Evolutionary conservation across 1,140 invertebrate genomes (phyloP), one percentile per base, ranked within the genome.

Genomic region (Protaetia brevitarsis): DNA sequence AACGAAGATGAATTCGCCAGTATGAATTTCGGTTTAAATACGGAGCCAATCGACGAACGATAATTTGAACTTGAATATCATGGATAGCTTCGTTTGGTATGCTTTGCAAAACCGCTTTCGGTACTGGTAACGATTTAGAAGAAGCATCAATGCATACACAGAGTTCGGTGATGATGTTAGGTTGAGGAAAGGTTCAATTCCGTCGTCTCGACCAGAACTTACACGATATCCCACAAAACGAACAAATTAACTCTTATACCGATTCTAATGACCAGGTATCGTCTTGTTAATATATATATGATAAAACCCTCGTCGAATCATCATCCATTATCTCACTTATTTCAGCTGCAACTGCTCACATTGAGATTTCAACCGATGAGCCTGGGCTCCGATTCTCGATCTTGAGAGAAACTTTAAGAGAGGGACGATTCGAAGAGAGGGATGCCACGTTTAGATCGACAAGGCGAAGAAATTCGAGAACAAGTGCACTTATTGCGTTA

Each of bases 401-500:
- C 7, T 6, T 59, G 3, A 28, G 30, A 29, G 6, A 29, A 28
- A 27, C 10, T n/a, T n/a, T n/a, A 59, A 11, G 11, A 1, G 16
- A 59, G 5, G 26, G 23, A 2, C 13, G 57, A 59, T 13, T 7
- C 6, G 10, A 31, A 27, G 11, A 59, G 30, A 16, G 10, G 3
- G 26, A 29, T 3, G 2, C 10, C n/a, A n/a, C n/a, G n/a, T n/a
- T n/a, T 0, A n/a, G 29, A 59, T n/a, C 10, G 11, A 59, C 30
- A 59, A 59, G 13, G 16, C 29, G 27, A 36, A 62, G 30, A 62
- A 62, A 36, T 10, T n/a, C 6, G 31, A 56, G 2, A 56, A 64
- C 19, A 66, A 57, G 8, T 75, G 71, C 60, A 57, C 62, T n/a
- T 63, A 66, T 34, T 74, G 72, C 63, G 56, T 58, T 23, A 71